A percentile compares a stretch with the other conserved stretches of the same genome.
phyloP scores from a whole-genome alignment of 2,797 vertebrate genomes.

The Ataeniobius toweri region DNA sequence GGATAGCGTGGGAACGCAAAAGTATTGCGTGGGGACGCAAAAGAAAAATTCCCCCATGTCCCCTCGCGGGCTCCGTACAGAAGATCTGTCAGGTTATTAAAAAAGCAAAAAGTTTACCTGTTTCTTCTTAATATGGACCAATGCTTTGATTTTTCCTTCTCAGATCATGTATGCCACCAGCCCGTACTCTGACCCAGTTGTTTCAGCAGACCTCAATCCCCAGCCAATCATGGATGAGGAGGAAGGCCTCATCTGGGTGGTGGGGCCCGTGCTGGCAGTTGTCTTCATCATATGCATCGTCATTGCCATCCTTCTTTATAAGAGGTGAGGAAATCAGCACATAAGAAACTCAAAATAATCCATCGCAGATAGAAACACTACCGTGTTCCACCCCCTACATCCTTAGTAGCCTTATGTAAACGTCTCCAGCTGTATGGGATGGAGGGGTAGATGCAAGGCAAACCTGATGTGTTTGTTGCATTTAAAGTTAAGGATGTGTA shows the following conservation, averaged over 20 bases:
- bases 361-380: not conserved
- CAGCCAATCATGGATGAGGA: conserved; percentile 99
- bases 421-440: no score
- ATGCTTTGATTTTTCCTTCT: conserved; percentile 39
- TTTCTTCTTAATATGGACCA: conserved; percentile 12
- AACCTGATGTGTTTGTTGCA: no score
- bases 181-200: conserved; percentile 95
- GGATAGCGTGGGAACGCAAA: no score
- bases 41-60: no score
- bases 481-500: no score
- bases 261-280: conserved; percentile 96
- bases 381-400: not conserved
- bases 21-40: no score
- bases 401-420: no score
- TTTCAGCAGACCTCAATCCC: conserved; percentile 95
- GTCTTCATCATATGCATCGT: conserved; percentile 99
- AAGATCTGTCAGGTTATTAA: not conserved
- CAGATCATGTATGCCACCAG: conserved; percentile 98
- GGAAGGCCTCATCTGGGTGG: conserved; percentile 98
- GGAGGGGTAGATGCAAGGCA: no score
- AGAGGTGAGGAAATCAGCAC: conserved; percentile 86
- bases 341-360: not conserved
- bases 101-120: not conserved
- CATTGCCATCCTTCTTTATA: conserved; percentile 98
- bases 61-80: no score